Base-by-base conservation (phyloP, 2,888 invertebrate species). In the Dolichopus griseipennis region DNA sequence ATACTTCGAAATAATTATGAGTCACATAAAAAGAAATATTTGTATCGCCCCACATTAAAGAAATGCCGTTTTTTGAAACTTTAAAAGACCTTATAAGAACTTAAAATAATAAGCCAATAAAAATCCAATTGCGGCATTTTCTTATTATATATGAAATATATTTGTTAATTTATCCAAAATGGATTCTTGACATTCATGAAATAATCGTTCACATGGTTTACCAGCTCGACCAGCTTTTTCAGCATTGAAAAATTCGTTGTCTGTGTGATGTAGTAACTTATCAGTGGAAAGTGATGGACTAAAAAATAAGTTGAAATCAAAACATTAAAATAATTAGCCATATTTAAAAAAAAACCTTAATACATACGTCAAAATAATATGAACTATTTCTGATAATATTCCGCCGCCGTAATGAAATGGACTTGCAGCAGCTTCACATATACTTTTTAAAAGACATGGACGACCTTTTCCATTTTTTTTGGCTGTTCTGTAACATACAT, bases 211-310 rank as follows among this genome's bases (percentile, higher is more conserved):
- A 64, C 81, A 82, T 52, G 76, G 75, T 9, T 74, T 77, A 18
- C 78, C 78, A 20, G 77, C 74, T 74, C 84, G 84, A 5, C 91
- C 91, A 5, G 88, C 77, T 69, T 84, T 80, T 78, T 92, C 91
- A 0, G 91, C 91, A 4, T 88, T 88, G 66, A 87, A 85, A 78
- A 90, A 91, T 76, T 90, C 90, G 72, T 87, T 87, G 78, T 91
- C 89, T 0, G 84, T 83, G 76, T 88, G 85, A 70, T 87, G 85
- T 5, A 87, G 86, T 22, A 89, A 75, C 1, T 79, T 74, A 74
- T 91, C 91, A 33, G 79, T 82, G 0, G 90, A 91, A 41, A 87
- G 83, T 20, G 91, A 91, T 27, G 91, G 91, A 22, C 90, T 90
- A 79, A 64, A 79, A 78, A 65, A 66, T 68, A 33, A n/a, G n/a